Percentiles rank a stretch among this genome's conserved stretches.
Evolutionary conservation across 2,797 vertebrate genomes (phyloP).

Genomic region (Halcyon badia): DNA sequence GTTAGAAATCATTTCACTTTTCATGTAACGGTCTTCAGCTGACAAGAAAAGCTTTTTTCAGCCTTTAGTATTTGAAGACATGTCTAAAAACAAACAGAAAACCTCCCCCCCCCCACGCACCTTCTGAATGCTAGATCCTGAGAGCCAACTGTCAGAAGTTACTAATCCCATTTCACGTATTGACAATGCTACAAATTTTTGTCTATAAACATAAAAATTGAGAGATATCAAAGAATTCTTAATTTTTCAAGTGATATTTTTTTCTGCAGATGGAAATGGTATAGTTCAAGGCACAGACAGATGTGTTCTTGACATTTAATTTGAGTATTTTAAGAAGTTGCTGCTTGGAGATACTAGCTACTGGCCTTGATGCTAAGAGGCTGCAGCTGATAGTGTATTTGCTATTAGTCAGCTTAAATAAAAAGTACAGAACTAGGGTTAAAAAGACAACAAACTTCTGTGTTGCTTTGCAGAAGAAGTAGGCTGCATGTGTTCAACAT

Average conservation of each 20-base stretch:
- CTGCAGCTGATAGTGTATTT: background rate
- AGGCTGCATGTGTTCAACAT: background rate
- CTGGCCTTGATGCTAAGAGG: background rate
- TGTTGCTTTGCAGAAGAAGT: background rate
- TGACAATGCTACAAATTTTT: background rate
- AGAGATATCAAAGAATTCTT: background rate
- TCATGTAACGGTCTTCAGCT: background rate
- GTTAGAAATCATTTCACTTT: background rate
- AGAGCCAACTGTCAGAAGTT: background rate
- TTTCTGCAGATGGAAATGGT: background rate
- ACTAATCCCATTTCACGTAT: background rate
- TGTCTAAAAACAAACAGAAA: background rate
- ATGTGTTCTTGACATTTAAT: constrained; percentile 14
- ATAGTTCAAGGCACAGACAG: background rate
- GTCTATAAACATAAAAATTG: background rate
- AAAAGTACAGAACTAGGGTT: background rate
- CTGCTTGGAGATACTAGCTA: background rate
- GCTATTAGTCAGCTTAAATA: background rate
- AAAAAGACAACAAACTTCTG: background rate
- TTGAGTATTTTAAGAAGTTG: constrained; percentile 24
- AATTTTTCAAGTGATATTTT: background rate
- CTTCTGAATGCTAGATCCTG: background rate
- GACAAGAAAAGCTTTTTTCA: background rate
- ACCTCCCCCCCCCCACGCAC: background rate
- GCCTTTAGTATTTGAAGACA: background rate